Conservation (phyloP, 2,888 invertebrate genomes). For the Pseudanteris insignis region DNA sequence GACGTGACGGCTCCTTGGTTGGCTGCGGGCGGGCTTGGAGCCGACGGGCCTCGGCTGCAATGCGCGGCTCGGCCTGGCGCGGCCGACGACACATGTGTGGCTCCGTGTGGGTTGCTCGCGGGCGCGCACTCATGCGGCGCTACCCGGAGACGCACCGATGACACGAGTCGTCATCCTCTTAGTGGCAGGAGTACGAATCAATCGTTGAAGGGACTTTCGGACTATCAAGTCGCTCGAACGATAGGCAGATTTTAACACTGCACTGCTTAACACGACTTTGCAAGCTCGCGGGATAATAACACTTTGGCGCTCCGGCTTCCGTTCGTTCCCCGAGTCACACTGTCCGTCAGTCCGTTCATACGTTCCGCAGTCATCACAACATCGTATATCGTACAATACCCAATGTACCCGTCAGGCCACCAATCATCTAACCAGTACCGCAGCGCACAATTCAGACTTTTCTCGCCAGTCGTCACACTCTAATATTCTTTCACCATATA, state of each 20-base stretch:
- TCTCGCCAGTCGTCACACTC: too few species aligned
- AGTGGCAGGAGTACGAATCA: too few species aligned
- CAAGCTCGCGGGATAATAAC: not conserved
- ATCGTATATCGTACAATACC: too few species aligned
- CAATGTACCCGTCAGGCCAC: too few species aligned
- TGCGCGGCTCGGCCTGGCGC: not conserved
- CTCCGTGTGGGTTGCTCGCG: not conserved
- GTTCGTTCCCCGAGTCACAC: not conserved
- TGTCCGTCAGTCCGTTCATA: slow-evolving; percentile 1
- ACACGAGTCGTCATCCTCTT: slow-evolving; percentile 1
- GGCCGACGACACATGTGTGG: slow-evolving; percentile 1
- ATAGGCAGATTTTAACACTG: not conserved
- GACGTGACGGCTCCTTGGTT: too few species aligned
- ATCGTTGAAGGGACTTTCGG: too few species aligned
- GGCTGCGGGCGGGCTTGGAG: too few species aligned
- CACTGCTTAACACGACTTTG: not conserved
- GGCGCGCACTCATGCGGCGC: slow-evolving; percentile 1
- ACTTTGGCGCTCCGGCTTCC: not conserved
- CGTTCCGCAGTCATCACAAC: too few species aligned
- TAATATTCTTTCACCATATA: too few species aligned
- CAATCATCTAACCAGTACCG: too few species aligned
- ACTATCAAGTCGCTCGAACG: too few species aligned
- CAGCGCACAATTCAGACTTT: too few species aligned
- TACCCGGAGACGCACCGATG: slow-evolving; percentile 4
- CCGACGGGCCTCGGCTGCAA: not conserved